phyloP scores from a whole-genome alignment of 2,797 vertebrate species.

The Natrix natrix region DNA sequence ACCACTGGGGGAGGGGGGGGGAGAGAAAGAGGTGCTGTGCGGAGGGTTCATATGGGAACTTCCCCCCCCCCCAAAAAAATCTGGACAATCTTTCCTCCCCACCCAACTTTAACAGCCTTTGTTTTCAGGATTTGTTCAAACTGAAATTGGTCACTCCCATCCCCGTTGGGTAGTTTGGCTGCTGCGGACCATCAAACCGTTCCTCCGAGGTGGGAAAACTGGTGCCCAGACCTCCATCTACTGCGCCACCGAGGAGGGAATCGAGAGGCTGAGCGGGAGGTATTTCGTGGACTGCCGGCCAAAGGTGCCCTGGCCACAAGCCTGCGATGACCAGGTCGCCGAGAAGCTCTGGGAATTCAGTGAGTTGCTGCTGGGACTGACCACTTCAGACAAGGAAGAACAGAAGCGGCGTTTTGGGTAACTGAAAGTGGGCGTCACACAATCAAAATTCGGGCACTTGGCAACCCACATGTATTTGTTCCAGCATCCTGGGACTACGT shows the following conservation, averaged over 20 bases:
- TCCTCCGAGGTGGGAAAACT: slow-evolving; percentile 71
- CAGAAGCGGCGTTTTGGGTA: too few species aligned
- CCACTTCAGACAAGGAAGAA: slow-evolving; percentile 70
- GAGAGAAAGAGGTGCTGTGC: too few species aligned
- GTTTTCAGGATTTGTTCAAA: slow-evolving; percentile 78
- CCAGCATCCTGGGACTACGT: too few species aligned
- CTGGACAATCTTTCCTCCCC: too few species aligned
- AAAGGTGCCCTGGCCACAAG: slow-evolving; percentile 62
- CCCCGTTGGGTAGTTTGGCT: slow-evolving; percentile 73
- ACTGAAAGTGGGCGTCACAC: background rate
- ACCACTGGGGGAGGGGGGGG: too few species aligned
- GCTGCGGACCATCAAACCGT: slow-evolving; percentile 73
- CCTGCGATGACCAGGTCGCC: too few species aligned
- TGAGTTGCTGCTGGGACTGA: slow-evolving; percentile 55
- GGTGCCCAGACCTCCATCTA: slow-evolving; percentile 83
- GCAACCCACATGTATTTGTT: too few species aligned
- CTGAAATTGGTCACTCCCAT: slow-evolving; percentile 73
- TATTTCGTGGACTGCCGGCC: slow-evolving; percentile 81
- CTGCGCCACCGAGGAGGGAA: slow-evolving; percentile 82
- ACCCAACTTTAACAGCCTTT: too few species aligned
- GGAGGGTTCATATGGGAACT: too few species aligned
- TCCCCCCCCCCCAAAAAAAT: too few species aligned
- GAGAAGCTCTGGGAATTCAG: too few species aligned
- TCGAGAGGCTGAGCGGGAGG: slow-evolving; percentile 85
- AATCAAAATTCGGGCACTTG: too few species aligned